A percentile compares a stretch with the other conserved stretches of the same genome.
Conservation (phyloP, 2,888 invertebrate genomes). For the Drosophila pseudotalamancana region DNA sequence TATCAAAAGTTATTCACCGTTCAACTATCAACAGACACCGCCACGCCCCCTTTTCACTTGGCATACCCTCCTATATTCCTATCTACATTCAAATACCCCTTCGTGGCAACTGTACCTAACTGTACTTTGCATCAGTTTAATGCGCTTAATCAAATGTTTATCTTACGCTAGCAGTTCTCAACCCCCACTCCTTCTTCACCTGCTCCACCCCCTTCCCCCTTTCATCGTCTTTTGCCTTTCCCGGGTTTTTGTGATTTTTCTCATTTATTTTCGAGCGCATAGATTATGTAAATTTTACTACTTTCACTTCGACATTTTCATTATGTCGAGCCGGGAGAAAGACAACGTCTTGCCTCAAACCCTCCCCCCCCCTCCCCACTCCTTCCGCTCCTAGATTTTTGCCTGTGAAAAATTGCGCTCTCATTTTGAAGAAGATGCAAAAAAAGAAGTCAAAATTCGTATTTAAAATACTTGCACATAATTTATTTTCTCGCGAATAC, state of each 20-base stretch:
- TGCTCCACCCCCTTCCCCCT: not conserved
- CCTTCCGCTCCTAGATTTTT: not conserved
- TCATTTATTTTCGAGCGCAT: conserved; percentile 78
- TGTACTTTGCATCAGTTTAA: conserved; percentile 48
- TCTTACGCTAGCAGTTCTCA: conserved; percentile 48
- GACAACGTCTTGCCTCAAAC: conserved; percentile 30
- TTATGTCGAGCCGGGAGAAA: conserved; percentile 61
- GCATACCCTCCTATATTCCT: not conserved
- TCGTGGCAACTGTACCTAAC: not conserved
- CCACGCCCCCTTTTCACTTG: conserved; percentile 36
- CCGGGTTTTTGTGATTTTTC: conserved; percentile 66
- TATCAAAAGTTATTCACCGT: conserved; percentile 42
- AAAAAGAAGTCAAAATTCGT: conserved; percentile 57
- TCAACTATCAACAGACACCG: conserved; percentile 34
- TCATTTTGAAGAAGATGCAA: conserved; percentile 51
- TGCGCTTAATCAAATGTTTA: conserved; percentile 77
- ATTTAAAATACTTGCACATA: conserved; percentile 81
- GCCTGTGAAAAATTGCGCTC: conserved; percentile 69
- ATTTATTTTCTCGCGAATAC: conserved; percentile 77
- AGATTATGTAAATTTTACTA: conserved; percentile 79
- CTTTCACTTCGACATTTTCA: conserved; percentile 81
- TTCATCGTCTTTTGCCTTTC: conserved; percentile 10
- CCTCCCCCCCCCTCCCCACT: not conserved
- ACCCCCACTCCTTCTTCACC: too few species aligned
- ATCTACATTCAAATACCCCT: not conserved